A percentile compares a stretch with the other conserved stretches of the same genome.
These are phyloP conservation scores for Stenurella melanura DNA, from an alignment of 2,888 invertebrate species.

Conservation along the genomic window DNA sequence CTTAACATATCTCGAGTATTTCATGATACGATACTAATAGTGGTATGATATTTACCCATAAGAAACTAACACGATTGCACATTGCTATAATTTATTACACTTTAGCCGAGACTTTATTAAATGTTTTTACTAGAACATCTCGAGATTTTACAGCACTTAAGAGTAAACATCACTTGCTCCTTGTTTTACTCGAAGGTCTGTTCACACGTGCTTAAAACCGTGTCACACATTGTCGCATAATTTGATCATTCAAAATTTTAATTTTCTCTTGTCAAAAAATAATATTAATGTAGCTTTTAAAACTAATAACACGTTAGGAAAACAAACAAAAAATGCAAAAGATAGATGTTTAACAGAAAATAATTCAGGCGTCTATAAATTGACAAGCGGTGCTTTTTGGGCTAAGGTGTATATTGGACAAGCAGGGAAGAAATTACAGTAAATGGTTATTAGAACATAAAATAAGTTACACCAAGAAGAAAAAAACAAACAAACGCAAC, in stretches of 20 bases:
- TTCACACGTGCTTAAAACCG: conserved; percentile 1
- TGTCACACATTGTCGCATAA: not conserved
- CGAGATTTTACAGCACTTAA: conserved; percentile 32
- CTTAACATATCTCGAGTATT: conserved; percentile 12
- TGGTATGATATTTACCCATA: conserved; percentile 22
- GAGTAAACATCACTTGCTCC: conserved; percentile 8
- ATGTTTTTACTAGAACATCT: conserved; percentile 29
- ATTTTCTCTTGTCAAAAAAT: no score
- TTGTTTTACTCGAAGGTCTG: conserved; percentile 2
- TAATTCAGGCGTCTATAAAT: no score
- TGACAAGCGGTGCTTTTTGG: no score
- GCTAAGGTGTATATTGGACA: no score
- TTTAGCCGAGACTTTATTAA: conserved; percentile 8
- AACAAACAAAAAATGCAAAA: no score
- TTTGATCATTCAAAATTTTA: not conserved
- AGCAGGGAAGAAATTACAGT: no score
- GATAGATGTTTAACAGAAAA: no score
- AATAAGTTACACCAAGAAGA: no score
- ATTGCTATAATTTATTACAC: conserved; percentile 32
- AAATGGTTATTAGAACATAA: no score
- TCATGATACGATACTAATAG: conserved; percentile 12
- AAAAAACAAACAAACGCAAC: no score
- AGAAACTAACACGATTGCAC: conserved; percentile 25
- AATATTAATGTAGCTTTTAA: no score
- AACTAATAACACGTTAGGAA: no score